Evolutionary conservation across 2,888 invertebrate species (phyloP), one percentile per base, ranked within the genome.

Genomic region (Erebia aethiops): DNA sequence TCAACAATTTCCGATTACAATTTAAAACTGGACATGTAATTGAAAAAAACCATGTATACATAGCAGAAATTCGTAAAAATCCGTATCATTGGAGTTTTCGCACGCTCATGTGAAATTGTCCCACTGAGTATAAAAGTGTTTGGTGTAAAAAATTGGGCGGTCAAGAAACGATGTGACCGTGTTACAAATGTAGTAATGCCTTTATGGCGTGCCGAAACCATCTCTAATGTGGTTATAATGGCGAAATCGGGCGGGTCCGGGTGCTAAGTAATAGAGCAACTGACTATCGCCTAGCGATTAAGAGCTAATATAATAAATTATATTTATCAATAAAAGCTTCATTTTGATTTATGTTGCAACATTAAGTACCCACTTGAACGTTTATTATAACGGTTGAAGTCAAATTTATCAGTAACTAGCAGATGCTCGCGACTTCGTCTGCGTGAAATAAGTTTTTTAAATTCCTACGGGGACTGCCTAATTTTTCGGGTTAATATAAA

Each of bases 181-280:
- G 92, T 92, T 92, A 91, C 84, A 82, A 83, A 81, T 83, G 82
- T 81, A 80, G 87, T 92, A 92, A 92, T 92, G 91, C 82, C 79
- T 82, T 78, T 84, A 90, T 92, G 82, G 91, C 92, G 92, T 92
- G 92, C 87, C 82, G 80, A 79, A 82, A 81, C 85, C 85, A 85
- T 86, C 87, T 87, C 89, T 92, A 91, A 92, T 91, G 91, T 82
- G 80, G 82, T 91, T 92, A 91, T 92, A 92, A 92, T 92, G 82
- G 87, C 84, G 82, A 83, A 89, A 88, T 87, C 86, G 84, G 85
- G 81, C 82, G 82, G 83, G 81, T 85, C 84, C 84, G 84, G 86
- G 88, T 86, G 87, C 85, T 88, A 90, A 91, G 87, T 91, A 91
- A 92, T 92, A 89, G 86, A 87, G 82, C 84, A 84, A 85, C 84